Percentiles rank a stretch among this genome's conserved stretches.
Conservation (phyloP, 1,140 invertebrate species). For the Drosophila jambulina region DNA sequence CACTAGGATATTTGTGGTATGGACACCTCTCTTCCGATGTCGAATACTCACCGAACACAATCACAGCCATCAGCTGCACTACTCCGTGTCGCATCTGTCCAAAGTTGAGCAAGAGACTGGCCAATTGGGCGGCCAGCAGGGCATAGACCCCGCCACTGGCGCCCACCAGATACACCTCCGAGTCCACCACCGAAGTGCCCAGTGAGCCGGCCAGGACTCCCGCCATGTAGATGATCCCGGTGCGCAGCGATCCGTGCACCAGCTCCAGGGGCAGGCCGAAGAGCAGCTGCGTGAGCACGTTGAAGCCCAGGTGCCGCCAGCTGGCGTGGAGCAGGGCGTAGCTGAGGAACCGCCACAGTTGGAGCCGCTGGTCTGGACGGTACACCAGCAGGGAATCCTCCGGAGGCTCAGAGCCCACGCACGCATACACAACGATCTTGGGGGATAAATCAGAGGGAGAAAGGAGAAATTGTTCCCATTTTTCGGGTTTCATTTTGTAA, state of each 20-base stretch:
- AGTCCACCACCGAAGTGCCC: conserved; percentile 96
- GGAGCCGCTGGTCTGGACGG: conserved; percentile 94
- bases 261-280: conserved; percentile 97
- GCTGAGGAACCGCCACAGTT: conserved; percentile 97
- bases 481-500: conserved; percentile 1
- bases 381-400: conserved; percentile 97
- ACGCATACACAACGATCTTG: conserved; percentile 96
- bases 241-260: conserved; percentile 95
- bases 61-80: conserved; percentile 93
- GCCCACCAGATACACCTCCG: conserved; percentile 96
- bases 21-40: too few relatives aligned
- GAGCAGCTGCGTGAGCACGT: conserved; percentile 95
- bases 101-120: conserved; percentile 97
- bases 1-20: conserved; percentile 14
- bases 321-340: conserved; percentile 98
- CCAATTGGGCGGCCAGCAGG: conserved; percentile 95
- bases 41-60: conserved; percentile 93
- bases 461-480: background rate
- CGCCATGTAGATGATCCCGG: conserved; percentile 95
- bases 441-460: conserved; percentile 73
- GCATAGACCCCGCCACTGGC: conserved; percentile 98
- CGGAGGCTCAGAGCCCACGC: conserved; percentile 91
- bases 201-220: conserved; percentile 97
- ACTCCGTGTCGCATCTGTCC: conserved; percentile 98
- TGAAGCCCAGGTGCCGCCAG: conserved; percentile 98